These are phyloP conservation scores for Lerista edwardsae DNA, from an alignment of 2,797 vertebrate species.

Conservation along the genomic window DNA sequence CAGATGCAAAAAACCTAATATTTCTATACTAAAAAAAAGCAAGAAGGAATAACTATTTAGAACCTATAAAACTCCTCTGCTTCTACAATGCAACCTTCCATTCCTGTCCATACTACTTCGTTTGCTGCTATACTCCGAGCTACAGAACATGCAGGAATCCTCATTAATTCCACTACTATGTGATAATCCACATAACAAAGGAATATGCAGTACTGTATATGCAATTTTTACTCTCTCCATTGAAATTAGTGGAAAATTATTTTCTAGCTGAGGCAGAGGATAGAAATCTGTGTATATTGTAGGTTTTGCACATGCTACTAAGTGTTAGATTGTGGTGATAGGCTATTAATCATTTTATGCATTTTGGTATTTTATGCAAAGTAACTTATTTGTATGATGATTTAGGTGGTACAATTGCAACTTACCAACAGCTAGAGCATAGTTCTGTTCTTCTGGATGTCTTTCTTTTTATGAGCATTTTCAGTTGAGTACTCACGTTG, in stretches of 20 bases:
- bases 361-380: neutral
- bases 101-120: neutral
- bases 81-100: constrained; percentile 8
- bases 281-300: neutral
- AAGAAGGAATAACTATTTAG: neutral
- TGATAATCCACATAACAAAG: neutral
- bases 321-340: neutral
- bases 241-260: neutral
- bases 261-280: too few relatives aligned
- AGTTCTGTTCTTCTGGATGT: too few relatives aligned
- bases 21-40: neutral
- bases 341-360: neutral
- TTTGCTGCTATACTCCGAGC: neutral
- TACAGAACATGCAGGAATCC: neutral
- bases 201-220: neutral
- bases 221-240: neutral
- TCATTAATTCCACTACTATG: neutral
- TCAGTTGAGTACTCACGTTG: too few relatives aligned
- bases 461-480: too few relatives aligned
- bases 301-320: neutral
- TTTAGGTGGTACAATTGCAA: too few relatives aligned
- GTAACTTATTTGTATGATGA: too few relatives aligned
- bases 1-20: neutral
- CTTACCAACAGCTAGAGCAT: too few relatives aligned
- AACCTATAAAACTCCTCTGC: neutral